A percentile compares a stretch with the other conserved stretches of the same genome.
Evolutionary conservation across 2,797 vertebrate species (phyloP).

Genomic region (Glossophaga mutica): DNA sequence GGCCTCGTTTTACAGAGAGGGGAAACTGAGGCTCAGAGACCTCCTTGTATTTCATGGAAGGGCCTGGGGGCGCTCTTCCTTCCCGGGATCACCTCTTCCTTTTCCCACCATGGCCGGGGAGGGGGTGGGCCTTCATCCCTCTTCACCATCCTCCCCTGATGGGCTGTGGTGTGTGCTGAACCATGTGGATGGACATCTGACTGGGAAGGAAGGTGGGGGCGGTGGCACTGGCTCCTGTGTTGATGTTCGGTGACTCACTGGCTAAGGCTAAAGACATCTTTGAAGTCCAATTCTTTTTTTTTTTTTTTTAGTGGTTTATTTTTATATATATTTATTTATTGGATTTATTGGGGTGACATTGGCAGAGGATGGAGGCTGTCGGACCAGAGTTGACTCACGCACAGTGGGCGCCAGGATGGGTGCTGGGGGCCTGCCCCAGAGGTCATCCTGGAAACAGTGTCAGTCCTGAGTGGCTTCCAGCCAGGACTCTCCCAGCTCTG

Average conservation of each 20-base stretch:
- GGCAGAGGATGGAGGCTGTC: not conserved
- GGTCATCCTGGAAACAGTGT: not conserved
- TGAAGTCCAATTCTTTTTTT: not conserved
- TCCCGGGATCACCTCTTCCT: not conserved
- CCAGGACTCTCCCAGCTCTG: not conserved
- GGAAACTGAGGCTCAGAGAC: not conserved
- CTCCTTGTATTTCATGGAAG: not conserved
- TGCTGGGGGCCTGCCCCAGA: not conserved
- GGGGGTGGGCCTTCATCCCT: not conserved
- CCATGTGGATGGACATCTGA: not conserved
- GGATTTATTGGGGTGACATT: not conserved
- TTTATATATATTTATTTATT: no score
- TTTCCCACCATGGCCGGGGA: not conserved
- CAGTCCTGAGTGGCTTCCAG: not conserved
- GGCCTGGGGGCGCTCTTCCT: rapidly evolving
- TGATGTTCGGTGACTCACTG: not conserved
- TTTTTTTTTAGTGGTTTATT: no score
- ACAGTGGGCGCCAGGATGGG: not conserved
- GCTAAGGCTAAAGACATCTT: not conserved
- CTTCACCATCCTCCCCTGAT: not conserved
- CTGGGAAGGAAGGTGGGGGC: not conserved
- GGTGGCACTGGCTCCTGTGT: not conserved
- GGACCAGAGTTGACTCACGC: not conserved
- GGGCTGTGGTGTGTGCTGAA: no score
- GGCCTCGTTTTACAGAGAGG: not conserved